Percentiles rank a stretch among this genome's conserved stretches.
Evolutionary conservation across 2,888 invertebrate species (phyloP).

Genomic region (Plebejus anna): DNA sequence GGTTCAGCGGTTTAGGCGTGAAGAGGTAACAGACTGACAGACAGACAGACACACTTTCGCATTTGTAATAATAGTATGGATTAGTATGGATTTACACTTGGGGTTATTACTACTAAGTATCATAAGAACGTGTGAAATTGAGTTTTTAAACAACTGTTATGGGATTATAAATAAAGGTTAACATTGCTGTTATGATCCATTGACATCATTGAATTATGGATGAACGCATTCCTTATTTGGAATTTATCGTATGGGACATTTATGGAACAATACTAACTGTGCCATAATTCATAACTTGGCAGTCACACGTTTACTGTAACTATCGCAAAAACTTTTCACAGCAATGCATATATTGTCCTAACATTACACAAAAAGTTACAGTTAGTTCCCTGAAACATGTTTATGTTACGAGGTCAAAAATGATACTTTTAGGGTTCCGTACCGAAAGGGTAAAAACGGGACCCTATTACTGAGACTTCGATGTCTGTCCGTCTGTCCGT

Average conservation of each 20-base stretch:
- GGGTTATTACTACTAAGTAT: no score
- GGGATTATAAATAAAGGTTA: background rate
- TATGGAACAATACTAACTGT: slow-evolving; percentile 8
- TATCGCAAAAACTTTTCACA: slow-evolving; percentile 3
- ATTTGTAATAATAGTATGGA: no score
- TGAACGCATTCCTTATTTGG: slow-evolving; percentile 5
- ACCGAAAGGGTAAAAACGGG: no score
- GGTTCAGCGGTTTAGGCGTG: no score
- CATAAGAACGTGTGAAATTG: background rate
- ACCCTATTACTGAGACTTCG: no score
- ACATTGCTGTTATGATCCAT: background rate
- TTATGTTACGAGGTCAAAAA: background rate
- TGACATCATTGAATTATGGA: slow-evolving; percentile 2
- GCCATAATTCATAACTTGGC: slow-evolving; percentile 3
- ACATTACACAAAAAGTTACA: slow-evolving; percentile 2
- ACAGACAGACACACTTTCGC: no score
- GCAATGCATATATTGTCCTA: background rate
- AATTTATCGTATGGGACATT: background rate
- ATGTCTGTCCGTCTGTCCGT: no score
- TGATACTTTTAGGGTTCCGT: no score
- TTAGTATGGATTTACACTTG: no score
- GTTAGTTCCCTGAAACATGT: background rate
- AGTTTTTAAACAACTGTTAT: background rate
- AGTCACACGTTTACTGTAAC: slow-evolving; percentile 18
- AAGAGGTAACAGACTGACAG: no score